Conservation (phyloP, 2,888 invertebrate species). For the Caenorhabditis wallacei region DNA sequence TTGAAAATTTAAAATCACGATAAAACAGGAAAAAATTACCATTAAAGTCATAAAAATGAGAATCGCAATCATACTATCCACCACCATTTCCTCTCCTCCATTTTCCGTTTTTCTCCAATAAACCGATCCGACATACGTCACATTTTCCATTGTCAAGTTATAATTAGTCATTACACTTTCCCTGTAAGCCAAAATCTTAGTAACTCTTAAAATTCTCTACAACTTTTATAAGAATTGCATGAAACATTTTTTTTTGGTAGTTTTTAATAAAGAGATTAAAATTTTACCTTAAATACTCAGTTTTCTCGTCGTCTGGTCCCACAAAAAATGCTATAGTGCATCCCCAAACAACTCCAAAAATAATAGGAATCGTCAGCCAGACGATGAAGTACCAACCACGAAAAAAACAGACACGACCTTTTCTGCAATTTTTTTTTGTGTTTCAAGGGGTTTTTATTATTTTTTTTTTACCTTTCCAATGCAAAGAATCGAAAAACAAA, state of each 20-base stretch:
- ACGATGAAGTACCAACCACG: constrained; percentile 18
- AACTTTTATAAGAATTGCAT: too few relatives aligned
- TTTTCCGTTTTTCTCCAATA: constrained; percentile 21
- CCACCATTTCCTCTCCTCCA: constrained; percentile 27
- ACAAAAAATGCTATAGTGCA: constrained; percentile 24
- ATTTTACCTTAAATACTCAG: constrained; percentile 39
- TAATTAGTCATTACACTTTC: constrained; percentile 35
- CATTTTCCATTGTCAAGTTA: constrained; percentile 40
- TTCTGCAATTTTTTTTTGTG: constrained; percentile 41
- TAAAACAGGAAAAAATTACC: background rate
- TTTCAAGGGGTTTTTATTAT: too few relatives aligned
- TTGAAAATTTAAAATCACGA: too few relatives aligned
- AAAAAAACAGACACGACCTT: constrained; percentile 45
- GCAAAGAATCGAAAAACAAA: constrained; percentile 56
- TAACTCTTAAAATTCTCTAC: too few relatives aligned
- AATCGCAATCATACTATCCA: constrained; percentile 20
- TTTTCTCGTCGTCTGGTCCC: constrained; percentile 26
- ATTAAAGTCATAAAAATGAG: constrained; percentile 29
- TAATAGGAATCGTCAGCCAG: constrained; percentile 40
- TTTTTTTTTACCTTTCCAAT: constrained; percentile 39
- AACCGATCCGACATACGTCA: constrained; percentile 24
- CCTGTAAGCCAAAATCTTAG: too few relatives aligned
- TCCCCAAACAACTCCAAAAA: constrained; percentile 41
- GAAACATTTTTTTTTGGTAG: background rate
- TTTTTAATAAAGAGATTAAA: background rate